Conservation (phyloP, 2,797 vertebrate species). For the Manis pentadactyla region DNA sequence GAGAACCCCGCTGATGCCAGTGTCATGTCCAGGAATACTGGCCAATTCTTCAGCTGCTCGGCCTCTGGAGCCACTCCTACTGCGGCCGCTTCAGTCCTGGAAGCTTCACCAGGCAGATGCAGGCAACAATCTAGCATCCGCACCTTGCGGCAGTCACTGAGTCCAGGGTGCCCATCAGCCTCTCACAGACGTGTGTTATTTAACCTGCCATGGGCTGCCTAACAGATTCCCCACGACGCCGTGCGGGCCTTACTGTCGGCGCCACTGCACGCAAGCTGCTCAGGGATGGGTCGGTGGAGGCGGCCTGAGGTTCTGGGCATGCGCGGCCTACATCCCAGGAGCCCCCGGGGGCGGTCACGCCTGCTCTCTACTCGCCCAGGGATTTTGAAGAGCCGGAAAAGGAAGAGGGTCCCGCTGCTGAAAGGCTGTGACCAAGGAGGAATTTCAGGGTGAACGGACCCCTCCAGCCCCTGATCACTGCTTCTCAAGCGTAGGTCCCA, state of each 20-base stretch:
- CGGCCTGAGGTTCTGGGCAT: neutral
- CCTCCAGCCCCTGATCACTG: neutral
- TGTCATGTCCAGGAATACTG: neutral
- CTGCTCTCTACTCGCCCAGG: neutral
- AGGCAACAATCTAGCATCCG: neutral
- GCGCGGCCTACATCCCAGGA: rapidly evolving
- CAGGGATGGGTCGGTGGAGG: rapidly evolving
- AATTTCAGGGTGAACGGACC: neutral
- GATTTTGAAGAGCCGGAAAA: too few relatives aligned
- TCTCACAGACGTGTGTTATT: neutral
- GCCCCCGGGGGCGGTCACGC: rapidly evolving
- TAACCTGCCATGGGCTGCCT: neutral
- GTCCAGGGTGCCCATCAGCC: neutral
- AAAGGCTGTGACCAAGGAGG: neutral
- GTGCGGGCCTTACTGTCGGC: rapidly evolving
- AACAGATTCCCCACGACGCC: too few relatives aligned
- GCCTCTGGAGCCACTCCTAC: neutral
- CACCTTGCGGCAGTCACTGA: neutral
- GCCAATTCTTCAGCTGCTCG: too few relatives aligned
- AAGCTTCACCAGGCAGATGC: neutral
- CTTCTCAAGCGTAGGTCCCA: neutral
- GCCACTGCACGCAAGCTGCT: rapidly evolving
- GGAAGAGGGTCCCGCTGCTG: neutral
- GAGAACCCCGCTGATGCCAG: neutral
- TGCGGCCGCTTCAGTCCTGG: neutral